Evolutionary conservation across 2,888 invertebrate genomes (phyloP).

Genomic region (Agrochola circellaris): DNA sequence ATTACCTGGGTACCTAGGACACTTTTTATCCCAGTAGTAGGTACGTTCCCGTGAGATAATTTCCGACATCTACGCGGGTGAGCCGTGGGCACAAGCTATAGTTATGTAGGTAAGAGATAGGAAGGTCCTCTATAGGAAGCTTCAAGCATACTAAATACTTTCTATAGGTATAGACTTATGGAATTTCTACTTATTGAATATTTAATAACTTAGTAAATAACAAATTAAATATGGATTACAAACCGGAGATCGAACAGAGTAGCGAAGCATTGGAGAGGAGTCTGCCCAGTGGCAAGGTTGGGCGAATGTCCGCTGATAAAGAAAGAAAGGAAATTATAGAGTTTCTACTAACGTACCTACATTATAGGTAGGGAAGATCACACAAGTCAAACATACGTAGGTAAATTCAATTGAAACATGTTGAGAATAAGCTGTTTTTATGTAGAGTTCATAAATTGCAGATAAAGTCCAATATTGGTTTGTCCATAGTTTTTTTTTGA

Average conservation of each 20-base stretch:
- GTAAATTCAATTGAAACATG: background rate
- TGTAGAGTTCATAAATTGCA: too few relatives aligned
- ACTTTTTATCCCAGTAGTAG: too few relatives aligned
- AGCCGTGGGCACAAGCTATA: too few relatives aligned
- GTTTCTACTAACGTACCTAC: background rate
- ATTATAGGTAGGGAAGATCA: background rate
- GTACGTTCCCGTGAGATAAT: too few relatives aligned
- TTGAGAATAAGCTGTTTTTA: too few relatives aligned
- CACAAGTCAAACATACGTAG: background rate
- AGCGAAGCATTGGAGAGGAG: slow-evolving; percentile 62
- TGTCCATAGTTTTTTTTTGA: background rate
- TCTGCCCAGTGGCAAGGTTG: slow-evolving; percentile 56
- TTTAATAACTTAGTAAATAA: slow-evolving; percentile 25
- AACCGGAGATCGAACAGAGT: slow-evolving; percentile 63
- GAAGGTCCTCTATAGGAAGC: slow-evolving; percentile 9
- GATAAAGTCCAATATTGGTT: background rate
- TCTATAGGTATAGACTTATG: slow-evolving; percentile 21
- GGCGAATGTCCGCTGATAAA: slow-evolving; percentile 60
- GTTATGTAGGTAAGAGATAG: too few relatives aligned
- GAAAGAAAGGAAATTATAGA: slow-evolving; percentile 48
- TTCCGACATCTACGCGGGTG: too few relatives aligned
- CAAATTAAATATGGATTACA: slow-evolving; percentile 51
- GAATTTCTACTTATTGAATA: slow-evolving; percentile 12
- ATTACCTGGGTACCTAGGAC: too few relatives aligned
- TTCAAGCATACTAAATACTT: slow-evolving; percentile 38